A percentile compares a stretch with the other conserved stretches of the same genome.
Conservation (phyloP, 2,888 invertebrate genomes). For the Leptura quadrifasciata region DNA sequence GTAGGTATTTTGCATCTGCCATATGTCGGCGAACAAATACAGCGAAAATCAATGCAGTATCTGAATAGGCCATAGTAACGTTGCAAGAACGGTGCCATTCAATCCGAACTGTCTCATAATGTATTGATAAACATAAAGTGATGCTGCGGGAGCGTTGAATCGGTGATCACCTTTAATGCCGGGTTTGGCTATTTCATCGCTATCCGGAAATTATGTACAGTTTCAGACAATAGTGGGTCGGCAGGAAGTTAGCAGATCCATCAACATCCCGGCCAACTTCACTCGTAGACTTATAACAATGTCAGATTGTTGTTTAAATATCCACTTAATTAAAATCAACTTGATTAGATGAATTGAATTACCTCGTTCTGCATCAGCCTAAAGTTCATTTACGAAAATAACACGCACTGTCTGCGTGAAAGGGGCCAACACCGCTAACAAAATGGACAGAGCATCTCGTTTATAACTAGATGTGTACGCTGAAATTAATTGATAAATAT, state of each 20-base stretch:
- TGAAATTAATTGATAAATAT: neutral
- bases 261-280: conserved; percentile 47
- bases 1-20: conserved; percentile 47
- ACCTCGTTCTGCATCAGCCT: conserved; percentile 14
- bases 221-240: conserved; percentile 61
- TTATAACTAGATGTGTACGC: neutral
- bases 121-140: conserved; percentile 47
- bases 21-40: conserved; percentile 50
- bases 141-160: conserved; percentile 26
- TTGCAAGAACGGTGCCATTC: conserved; percentile 47
- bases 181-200: conserved; percentile 58
- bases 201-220: conserved; percentile 64
- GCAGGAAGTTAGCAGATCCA: conserved; percentile 57
- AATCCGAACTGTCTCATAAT: conserved; percentile 41
- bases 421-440: neutral
- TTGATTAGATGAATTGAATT: conserved; percentile 45
- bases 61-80: conserved; percentile 43
- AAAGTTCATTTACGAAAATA: conserved; percentile 19
- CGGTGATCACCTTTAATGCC: conserved; percentile 48
- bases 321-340: conserved; percentile 53
- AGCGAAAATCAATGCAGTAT: conserved; percentile 52
- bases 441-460: neutral
- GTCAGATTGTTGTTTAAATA: conserved; percentile 53
- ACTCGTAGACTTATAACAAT: conserved; percentile 43
- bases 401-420: neutral